These are phyloP conservation scores for Loris lydekkerianus DNA, from an alignment of 2,797 vertebrate species.

Conservation along the genomic window DNA sequence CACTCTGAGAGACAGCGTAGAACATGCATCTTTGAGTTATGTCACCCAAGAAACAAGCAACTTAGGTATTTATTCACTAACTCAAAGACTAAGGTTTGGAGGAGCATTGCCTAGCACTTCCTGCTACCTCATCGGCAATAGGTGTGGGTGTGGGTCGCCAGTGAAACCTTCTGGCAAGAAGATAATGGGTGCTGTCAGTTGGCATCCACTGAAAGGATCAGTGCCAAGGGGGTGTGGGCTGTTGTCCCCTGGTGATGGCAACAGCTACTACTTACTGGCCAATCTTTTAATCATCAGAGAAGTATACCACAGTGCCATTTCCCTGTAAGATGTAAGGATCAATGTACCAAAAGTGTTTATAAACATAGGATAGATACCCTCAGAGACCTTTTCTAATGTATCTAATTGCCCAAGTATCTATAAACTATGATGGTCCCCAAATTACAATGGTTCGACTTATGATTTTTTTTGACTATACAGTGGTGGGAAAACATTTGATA, in stretches of 20 bases:
- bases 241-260: not conserved
- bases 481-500: not conserved
- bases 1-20: not conserved
- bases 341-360: not conserved
- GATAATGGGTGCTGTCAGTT: not conserved
- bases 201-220: not conserved
- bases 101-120: not conserved
- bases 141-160: not conserved
- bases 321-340: not conserved
- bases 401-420: not conserved
- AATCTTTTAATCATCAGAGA: not conserved
- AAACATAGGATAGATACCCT: not conserved
- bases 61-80: not conserved
- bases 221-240: not conserved
- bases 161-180: not conserved
- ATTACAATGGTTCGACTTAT: not conserved
- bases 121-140: not conserved
- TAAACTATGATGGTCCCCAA: not conserved
- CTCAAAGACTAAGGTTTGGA: not conserved
- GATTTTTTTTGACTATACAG: not conserved
- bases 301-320: not conserved
- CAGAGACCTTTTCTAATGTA: not conserved
- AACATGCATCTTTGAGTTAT: not conserved
- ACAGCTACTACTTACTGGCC: not conserved
- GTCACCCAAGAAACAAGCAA: not conserved